Conservation (phyloP, 2,113 vertebrate genomes). For the Thymallus thymallus region DNA sequence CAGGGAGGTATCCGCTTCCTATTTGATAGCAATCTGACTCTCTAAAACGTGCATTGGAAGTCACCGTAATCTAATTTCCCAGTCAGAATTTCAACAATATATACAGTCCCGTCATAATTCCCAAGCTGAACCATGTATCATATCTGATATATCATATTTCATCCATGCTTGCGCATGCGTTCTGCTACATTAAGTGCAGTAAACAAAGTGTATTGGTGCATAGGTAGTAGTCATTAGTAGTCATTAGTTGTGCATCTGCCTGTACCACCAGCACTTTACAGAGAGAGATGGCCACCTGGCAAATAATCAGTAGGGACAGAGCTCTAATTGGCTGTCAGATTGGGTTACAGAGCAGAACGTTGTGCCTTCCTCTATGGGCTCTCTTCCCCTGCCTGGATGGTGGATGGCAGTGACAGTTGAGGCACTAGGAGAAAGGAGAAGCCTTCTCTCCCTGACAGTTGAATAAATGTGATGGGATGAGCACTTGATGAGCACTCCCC, state of each 20-base stretch:
- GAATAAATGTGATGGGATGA: slow-evolving; percentile 15
- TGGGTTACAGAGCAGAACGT: slow-evolving; percentile 30
- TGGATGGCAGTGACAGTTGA: slow-evolving; percentile 15
- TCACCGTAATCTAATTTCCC: not conserved
- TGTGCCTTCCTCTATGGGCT: slow-evolving; percentile 18
- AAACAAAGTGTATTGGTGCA: not conserved
- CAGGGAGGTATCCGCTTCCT: not conserved
- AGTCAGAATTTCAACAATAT: not conserved
- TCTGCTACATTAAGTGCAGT: not conserved
- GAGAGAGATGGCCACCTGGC: slow-evolving; percentile 17
- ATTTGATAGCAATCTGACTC: slow-evolving; percentile 10
- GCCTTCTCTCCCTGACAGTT: slow-evolving; percentile 20
- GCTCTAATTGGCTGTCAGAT: slow-evolving; percentile 29
- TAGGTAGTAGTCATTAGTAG: slow-evolving; percentile 2
- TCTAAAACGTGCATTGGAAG: not conserved
- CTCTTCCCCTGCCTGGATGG: slow-evolving; percentile 9
- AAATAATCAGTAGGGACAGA: slow-evolving; percentile 19
- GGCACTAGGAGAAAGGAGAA: not conserved
- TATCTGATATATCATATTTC: not conserved
- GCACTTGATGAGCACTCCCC: slow-evolving; percentile 7
- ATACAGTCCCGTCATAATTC: not conserved
- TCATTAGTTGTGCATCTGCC: slow-evolving; percentile 6
- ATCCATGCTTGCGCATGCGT: not conserved
- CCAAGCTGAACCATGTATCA: not conserved
- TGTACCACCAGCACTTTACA: not conserved